Evolutionary conservation across 2,888 invertebrate species (phyloP).

Genomic region (Plusia festucae): DNA sequence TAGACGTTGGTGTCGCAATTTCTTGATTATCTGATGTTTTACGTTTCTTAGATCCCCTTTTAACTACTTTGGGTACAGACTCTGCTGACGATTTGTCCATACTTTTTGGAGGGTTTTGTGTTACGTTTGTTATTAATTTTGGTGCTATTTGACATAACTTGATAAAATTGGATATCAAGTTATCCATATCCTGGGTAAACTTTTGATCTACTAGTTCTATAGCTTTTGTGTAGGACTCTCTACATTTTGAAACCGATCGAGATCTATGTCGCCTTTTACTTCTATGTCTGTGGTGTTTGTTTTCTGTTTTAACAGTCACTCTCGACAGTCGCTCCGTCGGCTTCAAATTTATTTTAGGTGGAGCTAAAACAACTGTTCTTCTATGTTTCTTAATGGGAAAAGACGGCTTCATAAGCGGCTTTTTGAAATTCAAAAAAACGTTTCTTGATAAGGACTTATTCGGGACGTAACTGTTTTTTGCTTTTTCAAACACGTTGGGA

Average conservation of each 20-base stretch:
- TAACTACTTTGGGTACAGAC: slow-evolving; percentile 81
- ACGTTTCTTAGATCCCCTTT: slow-evolving; percentile 92
- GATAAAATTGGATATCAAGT: slow-evolving; percentile 81
- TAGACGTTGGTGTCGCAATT: slow-evolving; percentile 82
- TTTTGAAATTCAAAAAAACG: slow-evolving; percentile 85
- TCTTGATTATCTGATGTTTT: slow-evolving; percentile 91
- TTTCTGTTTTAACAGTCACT: slow-evolving; percentile 83
- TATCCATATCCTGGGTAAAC: slow-evolving; percentile 85
- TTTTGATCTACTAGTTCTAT: slow-evolving; percentile 90
- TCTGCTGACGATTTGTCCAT: slow-evolving; percentile 88
- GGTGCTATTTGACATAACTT: slow-evolving; percentile 86
- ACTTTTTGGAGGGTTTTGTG: slow-evolving; percentile 71
- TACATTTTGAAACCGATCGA: slow-evolving; percentile 82
- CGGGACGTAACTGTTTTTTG: slow-evolving; percentile 84
- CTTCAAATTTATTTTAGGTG: slow-evolving; percentile 85
- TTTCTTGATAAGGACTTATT: slow-evolving; percentile 83
- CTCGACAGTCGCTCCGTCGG: slow-evolving; percentile 83
- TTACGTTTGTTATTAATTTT: slow-evolving; percentile 74
- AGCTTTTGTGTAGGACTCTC: slow-evolving; percentile 90
- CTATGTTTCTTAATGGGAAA: slow-evolving; percentile 88
- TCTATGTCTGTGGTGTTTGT: slow-evolving; percentile 84
- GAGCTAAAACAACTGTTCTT: slow-evolving; percentile 86
- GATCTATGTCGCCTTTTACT: slow-evolving; percentile 85
- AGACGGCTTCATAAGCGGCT: slow-evolving; percentile 80
- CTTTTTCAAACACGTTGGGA: slow-evolving; percentile 82